phyloP scores from a whole-genome alignment of 2,888 invertebrate genomes.

The Phalera bucephala region DNA sequence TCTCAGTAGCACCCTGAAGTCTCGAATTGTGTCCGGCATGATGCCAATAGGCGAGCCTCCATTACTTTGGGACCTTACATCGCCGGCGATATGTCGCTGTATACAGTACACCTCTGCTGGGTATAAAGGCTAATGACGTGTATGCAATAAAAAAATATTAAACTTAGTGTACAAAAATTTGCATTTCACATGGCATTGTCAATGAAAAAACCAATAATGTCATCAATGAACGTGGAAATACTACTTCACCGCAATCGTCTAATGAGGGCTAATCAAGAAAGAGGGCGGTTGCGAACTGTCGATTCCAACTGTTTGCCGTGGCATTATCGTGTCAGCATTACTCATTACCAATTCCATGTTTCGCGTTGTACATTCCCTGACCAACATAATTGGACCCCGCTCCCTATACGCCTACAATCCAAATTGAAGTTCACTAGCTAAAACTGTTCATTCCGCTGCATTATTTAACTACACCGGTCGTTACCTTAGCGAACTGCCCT shows the following conservation, averaged over 20 bases:
- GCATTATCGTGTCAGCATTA: conserved; percentile 73
- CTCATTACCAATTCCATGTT: conserved; percentile 65
- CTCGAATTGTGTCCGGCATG: too few relatives aligned
- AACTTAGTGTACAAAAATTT: too few relatives aligned
- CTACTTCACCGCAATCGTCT: conserved; percentile 41
- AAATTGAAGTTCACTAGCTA: conserved; percentile 28
- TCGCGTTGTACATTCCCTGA: conserved; percentile 48
- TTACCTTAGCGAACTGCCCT: conserved; percentile 75
- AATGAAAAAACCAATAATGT: conserved; percentile 21
- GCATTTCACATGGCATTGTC: too few relatives aligned
- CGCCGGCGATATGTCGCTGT: too few relatives aligned
- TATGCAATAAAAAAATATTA: too few relatives aligned
- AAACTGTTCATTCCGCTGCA: conserved; percentile 49
- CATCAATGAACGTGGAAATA: conserved; percentile 24
- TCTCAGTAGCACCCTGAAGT: too few relatives aligned
- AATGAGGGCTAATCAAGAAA: conserved; percentile 42
- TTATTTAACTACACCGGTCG: conserved; percentile 69
- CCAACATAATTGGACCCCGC: conserved; percentile 45
- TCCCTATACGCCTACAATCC: conserved; percentile 6
- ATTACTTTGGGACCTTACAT: too few relatives aligned
- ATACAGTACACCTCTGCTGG: too few relatives aligned
- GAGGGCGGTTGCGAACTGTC: conserved; percentile 69
- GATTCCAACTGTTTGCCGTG: conserved; percentile 70
- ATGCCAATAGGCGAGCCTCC: too few relatives aligned
- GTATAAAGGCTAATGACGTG: too few relatives aligned